Evolutionary conservation across 2,797 vertebrate genomes (phyloP).

Genomic region (Tauraco hartlaubi): DNA sequence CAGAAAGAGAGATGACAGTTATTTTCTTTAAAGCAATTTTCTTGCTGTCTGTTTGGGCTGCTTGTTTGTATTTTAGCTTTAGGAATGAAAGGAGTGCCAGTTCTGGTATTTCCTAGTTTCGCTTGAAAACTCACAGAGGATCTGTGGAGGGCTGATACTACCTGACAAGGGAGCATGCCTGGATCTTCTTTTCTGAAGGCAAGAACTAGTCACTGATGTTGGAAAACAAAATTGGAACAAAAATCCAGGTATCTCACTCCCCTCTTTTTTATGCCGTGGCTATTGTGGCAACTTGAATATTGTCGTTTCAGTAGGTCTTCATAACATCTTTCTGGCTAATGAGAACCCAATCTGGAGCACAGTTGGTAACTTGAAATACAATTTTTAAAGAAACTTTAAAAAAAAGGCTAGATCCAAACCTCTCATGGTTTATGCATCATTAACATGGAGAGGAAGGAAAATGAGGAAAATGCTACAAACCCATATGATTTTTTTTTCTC

Average conservation of each 20-base stretch:
- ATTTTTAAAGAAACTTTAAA: background rate
- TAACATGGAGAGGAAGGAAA: background rate
- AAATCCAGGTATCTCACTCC: background rate
- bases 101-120: background rate
- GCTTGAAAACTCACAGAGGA: background rate
- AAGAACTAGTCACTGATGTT: background rate
- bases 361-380: background rate
- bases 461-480: background rate
- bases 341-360: background rate
- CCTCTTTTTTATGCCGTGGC: background rate
- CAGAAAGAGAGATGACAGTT: constrained; percentile 20
- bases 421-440: background rate
- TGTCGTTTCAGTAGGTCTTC: background rate
- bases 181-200: background rate
- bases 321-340: background rate
- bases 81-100: constrained; percentile 8
- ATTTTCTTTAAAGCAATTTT: constrained; percentile 30
- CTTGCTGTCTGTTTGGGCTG: background rate
- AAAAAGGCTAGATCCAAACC: background rate
- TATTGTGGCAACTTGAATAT: background rate
- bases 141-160: background rate
- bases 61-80: constrained; percentile 10
- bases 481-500: background rate
- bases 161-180: background rate
- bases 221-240: background rate